Evolutionary conservation across 2,113 vertebrate species (phyloP).

Genomic region (Chinchilla lanigera): DNA sequence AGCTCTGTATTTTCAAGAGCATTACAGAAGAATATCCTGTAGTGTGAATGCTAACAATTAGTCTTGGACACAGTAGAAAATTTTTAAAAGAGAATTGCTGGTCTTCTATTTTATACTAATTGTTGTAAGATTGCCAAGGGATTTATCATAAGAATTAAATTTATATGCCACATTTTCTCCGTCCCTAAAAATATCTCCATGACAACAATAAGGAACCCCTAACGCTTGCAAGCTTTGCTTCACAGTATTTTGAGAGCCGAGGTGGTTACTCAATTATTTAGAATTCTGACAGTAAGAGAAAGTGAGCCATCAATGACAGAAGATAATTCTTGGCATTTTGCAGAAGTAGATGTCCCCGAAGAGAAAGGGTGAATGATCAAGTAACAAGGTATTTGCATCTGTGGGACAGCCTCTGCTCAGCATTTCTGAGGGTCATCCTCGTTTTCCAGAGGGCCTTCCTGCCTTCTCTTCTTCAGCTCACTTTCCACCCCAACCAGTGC

Average conservation of each 20-base stretch:
- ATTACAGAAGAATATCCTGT: slow-evolving; percentile 40
- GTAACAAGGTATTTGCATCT: slow-evolving; percentile 85
- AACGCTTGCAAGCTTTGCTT: slow-evolving; percentile 49
- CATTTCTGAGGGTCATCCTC: slow-evolving; percentile 82
- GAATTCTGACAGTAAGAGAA: slow-evolving; percentile 84
- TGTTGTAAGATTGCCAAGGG: slow-evolving; percentile 43
- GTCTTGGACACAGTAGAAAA: slow-evolving; percentile 44
- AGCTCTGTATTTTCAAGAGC: slow-evolving; percentile 54
- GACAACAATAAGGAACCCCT: slow-evolving; percentile 65
- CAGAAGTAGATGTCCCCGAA: slow-evolving; percentile 80
- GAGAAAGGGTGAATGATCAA: slow-evolving; percentile 85
- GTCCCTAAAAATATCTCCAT: slow-evolving; percentile 58
- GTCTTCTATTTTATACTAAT: slow-evolving; percentile 54
- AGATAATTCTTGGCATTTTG: slow-evolving; percentile 85
- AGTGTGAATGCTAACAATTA: slow-evolving; percentile 45
- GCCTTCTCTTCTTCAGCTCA: slow-evolving; percentile 73
- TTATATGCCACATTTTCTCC: slow-evolving; percentile 56
- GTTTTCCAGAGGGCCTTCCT: slow-evolving; percentile 82
- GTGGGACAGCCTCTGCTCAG: slow-evolving; percentile 81
- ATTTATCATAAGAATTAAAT: slow-evolving; percentile 68
- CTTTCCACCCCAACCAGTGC: slow-evolving; percentile 72
- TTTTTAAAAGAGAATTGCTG: slow-evolving; percentile 52
- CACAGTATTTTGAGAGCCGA: slow-evolving; percentile 81
- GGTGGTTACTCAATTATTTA: slow-evolving; percentile 83
- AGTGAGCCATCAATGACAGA: slow-evolving; percentile 83